These are phyloP conservation scores for Pyrrhosoma nymphula DNA, from an alignment of 2,888 invertebrate species.

Conservation along the genomic window DNA sequence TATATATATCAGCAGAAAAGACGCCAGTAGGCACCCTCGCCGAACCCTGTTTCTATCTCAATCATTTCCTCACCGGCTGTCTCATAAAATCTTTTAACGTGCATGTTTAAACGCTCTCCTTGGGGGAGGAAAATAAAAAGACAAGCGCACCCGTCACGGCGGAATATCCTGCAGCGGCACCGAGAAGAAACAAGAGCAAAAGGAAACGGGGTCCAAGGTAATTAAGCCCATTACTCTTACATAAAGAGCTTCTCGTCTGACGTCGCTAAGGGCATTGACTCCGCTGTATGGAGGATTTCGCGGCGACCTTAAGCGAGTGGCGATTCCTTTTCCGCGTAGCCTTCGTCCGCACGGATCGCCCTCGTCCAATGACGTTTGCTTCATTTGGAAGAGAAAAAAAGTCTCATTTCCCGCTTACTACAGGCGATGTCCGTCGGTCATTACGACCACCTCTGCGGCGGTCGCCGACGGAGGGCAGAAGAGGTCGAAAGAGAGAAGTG, in stretches of 20 bases:
- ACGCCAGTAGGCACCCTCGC: background rate
- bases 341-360: background rate
- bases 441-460: background rate
- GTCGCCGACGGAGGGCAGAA: background rate
- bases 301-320: background rate
- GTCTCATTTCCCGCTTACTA: background rate
- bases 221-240: slow-evolving; percentile 2
- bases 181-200: background rate
- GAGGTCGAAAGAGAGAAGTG: background rate
- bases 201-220: background rate
- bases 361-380: background rate
- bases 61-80: background rate
- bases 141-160: background rate
- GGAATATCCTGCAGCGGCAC: background rate
- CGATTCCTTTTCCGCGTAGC: background rate
- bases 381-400: background rate
- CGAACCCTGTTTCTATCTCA: background rate
- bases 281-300: background rate
- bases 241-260: background rate
- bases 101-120: background rate
- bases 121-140: background rate
- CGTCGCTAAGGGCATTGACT: background rate
- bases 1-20: background rate
- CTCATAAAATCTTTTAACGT: background rate
- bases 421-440: slow-evolving; percentile 1